phyloP scores from a whole-genome alignment of 1,140 invertebrate species.

The Episyrphus balteatus region DNA sequence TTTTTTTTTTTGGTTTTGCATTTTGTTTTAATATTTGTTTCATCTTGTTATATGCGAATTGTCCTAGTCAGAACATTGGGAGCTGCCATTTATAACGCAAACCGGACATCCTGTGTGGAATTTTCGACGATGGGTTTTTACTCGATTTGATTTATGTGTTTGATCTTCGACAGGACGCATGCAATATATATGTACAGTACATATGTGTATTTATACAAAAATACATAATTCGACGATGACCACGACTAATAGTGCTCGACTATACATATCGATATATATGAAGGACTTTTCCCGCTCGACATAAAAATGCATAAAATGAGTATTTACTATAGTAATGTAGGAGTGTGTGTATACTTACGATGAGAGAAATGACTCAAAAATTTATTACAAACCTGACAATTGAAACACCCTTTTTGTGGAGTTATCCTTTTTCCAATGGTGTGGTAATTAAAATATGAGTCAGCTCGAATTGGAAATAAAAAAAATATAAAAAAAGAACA shows the following conservation, averaged over 20 bases:
- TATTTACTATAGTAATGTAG: too few relatives aligned
- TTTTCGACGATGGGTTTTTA: constrained; percentile 4
- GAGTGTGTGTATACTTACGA: too few relatives aligned
- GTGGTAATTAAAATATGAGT: too few relatives aligned
- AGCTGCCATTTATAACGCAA: constrained; percentile 12
- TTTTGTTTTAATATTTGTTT: constrained; percentile 14
- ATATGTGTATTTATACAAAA: background rate
- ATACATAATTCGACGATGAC: background rate
- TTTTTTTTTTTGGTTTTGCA: constrained; percentile 5
- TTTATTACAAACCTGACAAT: too few relatives aligned
- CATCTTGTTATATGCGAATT: constrained; percentile 2
- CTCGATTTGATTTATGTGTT: background rate
- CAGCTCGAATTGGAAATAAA: too few relatives aligned
- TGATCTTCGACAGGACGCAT: background rate
- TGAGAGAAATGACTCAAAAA: too few relatives aligned
- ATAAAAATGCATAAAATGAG: too few relatives aligned
- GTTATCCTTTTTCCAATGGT: too few relatives aligned
- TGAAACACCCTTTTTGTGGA: too few relatives aligned
- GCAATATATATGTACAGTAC: constrained; percentile 1
- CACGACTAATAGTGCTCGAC: constrained; percentile 11
- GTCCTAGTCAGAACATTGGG: background rate
- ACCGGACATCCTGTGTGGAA: constrained; percentile 21
- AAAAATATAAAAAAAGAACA: too few relatives aligned
- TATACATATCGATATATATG: too few relatives aligned
- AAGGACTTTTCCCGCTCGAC: too few relatives aligned